phyloP scores from a whole-genome alignment of 2,888 invertebrate genomes.

The Crematogaster levior region DNA sequence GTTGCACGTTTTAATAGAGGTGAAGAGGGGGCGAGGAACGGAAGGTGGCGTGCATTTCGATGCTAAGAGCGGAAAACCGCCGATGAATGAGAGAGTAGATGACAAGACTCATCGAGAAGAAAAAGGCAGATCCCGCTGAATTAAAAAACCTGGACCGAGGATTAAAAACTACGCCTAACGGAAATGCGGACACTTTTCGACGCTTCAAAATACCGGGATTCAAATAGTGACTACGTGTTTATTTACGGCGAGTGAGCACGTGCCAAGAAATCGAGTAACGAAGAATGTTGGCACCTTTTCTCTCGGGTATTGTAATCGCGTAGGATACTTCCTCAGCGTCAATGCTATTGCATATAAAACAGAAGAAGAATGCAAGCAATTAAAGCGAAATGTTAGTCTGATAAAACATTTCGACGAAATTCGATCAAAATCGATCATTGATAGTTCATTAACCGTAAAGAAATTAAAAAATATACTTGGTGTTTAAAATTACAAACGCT shows the following conservation, averaged over 20 bases:
- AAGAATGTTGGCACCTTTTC: background rate
- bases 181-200: constrained; percentile 9
- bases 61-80: constrained; percentile 65
- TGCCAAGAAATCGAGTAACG: constrained; percentile 14
- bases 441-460: background rate
- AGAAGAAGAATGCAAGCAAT: background rate
- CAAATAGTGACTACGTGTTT: background rate
- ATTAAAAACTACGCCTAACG: background rate
- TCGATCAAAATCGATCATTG: background rate
- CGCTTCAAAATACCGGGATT: background rate
- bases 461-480: background rate
- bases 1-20: constrained; percentile 65
- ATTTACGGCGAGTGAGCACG: background rate
- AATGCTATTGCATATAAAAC: background rate
- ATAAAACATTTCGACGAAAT: constrained; percentile 2
- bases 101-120: background rate
- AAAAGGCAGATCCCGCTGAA: background rate
- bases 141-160: background rate
- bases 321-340: background rate
- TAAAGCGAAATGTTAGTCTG: background rate
- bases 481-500: background rate
- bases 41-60: constrained; percentile 65
- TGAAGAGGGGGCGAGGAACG: constrained; percentile 24
- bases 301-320: background rate
- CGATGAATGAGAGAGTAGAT: constrained; percentile 25